These are phyloP conservation scores for Chlorodrepanis virens DNA, from an alignment of 2,113 vertebrate species.

Conservation along the genomic window DNA sequence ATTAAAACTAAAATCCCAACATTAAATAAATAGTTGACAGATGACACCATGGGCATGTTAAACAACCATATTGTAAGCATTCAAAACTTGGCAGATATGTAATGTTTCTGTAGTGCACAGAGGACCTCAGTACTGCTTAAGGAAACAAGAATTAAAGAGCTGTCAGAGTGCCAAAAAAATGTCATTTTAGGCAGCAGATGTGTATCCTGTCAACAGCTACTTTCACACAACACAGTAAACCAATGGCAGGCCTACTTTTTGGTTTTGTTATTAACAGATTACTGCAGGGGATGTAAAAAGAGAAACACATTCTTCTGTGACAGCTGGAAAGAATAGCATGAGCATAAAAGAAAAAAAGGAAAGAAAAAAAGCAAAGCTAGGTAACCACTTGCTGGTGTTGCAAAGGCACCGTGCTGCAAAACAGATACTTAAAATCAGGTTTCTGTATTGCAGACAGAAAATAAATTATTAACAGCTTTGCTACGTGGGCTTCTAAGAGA, in stretches of 20 bases:
- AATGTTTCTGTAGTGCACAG: neutral
- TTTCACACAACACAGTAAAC: constrained; percentile 25
- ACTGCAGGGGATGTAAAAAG: neutral
- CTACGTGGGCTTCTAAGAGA: neutral
- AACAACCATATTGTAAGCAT: constrained; percentile 3
- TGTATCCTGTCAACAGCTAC: neutral
- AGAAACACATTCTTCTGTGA: neutral
- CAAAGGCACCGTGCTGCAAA: neutral
- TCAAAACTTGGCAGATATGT: constrained; percentile 1
- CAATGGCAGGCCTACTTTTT: neutral
- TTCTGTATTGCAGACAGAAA: neutral
- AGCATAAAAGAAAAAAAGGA: neutral
- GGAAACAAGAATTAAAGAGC: constrained; percentile 18
- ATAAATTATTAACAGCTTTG: neutral
- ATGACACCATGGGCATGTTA: neutral
- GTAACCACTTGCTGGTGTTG: neutral
- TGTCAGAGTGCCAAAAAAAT: constrained; percentile 34
- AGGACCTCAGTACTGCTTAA: constrained; percentile 5
- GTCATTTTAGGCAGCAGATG: constrained; percentile 34
- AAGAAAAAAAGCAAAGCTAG: neutral
- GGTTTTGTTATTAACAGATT: constrained; percentile 43
- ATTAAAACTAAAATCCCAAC: neutral
- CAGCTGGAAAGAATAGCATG: neutral
- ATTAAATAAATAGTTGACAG: constrained; percentile 2
- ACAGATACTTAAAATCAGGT: neutral